Base-by-base conservation (phyloP, 2,113 vertebrate genomes). In the Turnix velox region DNA sequence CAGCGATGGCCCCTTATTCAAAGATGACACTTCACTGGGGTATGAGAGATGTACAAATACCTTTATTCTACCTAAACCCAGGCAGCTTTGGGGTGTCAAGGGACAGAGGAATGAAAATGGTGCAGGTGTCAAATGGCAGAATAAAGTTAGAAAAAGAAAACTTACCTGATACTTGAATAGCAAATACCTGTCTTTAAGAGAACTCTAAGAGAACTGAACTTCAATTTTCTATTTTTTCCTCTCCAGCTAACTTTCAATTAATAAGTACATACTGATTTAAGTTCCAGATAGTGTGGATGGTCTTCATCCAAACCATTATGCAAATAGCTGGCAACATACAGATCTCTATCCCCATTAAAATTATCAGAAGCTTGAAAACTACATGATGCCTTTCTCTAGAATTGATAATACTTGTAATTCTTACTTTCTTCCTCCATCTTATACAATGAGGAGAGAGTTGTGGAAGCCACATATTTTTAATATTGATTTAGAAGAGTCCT, bases 301-400 rank as follows among this genome's bases (percentile, higher is more conserved):
- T 37, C n/a, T n/a, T n/a, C n/a, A n/a, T n/a, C n/a, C n/a, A n/a
- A 45, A 49, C 6, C 0, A 0, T n/a, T 78, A 40, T 14, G 33
- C 10, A 88, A 91, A 73, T 46, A 91, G 51, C 28, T 43, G 30
- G 24, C 35, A 72, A 22, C 3, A 57, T 28, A 31, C 8, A 45
- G 15, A 27, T 51, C 5, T 84, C 81, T 67, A 31, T 37, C 18
- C 6, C 3, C 18, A 49, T 54, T 42, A 37, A 87, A 79, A 80
- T 33, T 45, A 65, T 6, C 17, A 18, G 23, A 49, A 28, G 52
- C 40, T 7, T 40, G 22, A 67, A 78, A 55, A 23, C 28, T 25
- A 6, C 12, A 30, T 7, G 31, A 20, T 31, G 4, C 7, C 62
- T 83, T 61, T 80, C 39, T 62, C 31, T 42, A 58, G 28, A 83